Evolutionary conservation across 2,888 invertebrate species (phyloP).

Genomic region (Eumerus sabulonum): DNA sequence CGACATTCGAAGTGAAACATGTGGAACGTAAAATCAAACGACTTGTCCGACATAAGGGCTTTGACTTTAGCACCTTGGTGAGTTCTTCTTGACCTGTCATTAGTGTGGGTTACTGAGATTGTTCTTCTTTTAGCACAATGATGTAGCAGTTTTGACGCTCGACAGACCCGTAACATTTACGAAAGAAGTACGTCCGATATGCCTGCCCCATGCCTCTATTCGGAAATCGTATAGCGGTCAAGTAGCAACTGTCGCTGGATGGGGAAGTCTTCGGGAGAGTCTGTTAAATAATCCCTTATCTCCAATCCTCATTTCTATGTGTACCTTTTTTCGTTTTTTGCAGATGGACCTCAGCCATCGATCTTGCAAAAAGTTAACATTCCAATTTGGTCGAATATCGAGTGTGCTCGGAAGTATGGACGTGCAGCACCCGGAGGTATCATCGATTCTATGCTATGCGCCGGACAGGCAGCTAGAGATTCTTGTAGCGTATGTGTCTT

Average conservation of each 20-base stretch:
- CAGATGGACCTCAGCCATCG: slow-evolving; percentile 90
- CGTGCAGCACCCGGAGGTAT: slow-evolving; percentile 92
- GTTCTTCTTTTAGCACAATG: slow-evolving; percentile 83
- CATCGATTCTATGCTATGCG: slow-evolving; percentile 92
- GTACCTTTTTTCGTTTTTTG: slow-evolving; percentile 42
- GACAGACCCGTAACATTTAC: slow-evolving; percentile 87
- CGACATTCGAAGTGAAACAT: slow-evolving; percentile 86
- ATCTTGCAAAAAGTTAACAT: slow-evolving; percentile 90
- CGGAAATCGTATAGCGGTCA: slow-evolving; percentile 84
- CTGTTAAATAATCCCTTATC: slow-evolving; percentile 71
- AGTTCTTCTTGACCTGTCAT: slow-evolving; percentile 64
- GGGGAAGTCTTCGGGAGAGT: slow-evolving; percentile 92
- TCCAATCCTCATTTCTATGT: too few species aligned
- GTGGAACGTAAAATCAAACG: slow-evolving; percentile 89
- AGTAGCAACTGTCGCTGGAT: slow-evolving; percentile 90
- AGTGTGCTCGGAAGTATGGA: slow-evolving; percentile 90
- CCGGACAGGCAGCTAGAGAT: slow-evolving; percentile 90
- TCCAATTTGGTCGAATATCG: slow-evolving; percentile 89
- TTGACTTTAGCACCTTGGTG: slow-evolving; percentile 90
- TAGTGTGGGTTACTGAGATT: not conserved
- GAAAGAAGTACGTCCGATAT: slow-evolving; percentile 87
- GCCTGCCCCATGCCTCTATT: slow-evolving; percentile 82
- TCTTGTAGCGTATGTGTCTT: slow-evolving; percentile 89
- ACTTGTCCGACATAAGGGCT: slow-evolving; percentile 91
- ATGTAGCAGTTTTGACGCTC: slow-evolving; percentile 89